Percentiles rank a stretch among this genome's conserved stretches.
Evolutionary conservation across 2,888 invertebrate genomes (phyloP).

Genomic region (Ellobium chinense): DNA sequence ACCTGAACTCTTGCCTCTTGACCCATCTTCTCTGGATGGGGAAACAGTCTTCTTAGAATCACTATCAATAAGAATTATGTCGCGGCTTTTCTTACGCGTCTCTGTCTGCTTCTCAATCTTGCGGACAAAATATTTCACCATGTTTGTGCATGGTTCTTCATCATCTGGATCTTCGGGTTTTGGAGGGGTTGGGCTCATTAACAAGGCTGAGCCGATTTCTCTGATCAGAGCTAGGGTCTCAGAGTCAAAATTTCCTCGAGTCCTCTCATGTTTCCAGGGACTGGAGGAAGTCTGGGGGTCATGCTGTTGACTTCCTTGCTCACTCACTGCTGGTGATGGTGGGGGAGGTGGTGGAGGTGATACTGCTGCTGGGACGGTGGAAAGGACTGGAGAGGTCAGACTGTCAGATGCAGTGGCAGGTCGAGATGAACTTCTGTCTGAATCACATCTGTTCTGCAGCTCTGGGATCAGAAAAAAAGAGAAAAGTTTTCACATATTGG

Average conservation of each 20-base stretch:
- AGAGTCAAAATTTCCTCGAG: slow-evolving; percentile 56
- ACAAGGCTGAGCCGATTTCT: slow-evolving; percentile 65
- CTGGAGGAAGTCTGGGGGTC: too few species aligned
- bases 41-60: neutral
- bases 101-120: slow-evolving; percentile 59
- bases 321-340: neutral
- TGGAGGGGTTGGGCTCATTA: slow-evolving; percentile 61
- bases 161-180: slow-evolving; percentile 41
- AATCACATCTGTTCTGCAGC: slow-evolving; percentile 32
- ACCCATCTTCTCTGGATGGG: neutral
- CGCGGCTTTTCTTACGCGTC: neutral
- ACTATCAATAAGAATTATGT: neutral
- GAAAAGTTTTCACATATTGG: neutral
- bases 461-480: slow-evolving; percentile 29
- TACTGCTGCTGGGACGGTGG: neutral
- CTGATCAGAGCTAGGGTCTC: slow-evolving; percentile 65
- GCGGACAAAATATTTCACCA: slow-evolving; percentile 64
- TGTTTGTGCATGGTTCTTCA: slow-evolving; percentile 45
- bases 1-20: neutral
- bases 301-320: neutral
- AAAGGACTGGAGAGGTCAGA: too few species aligned
- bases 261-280: neutral
- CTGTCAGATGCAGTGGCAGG: neutral
- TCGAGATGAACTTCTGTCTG: neutral
- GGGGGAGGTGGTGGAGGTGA: neutral